A percentile compares a stretch with the other conserved stretches of the same genome.
Conservation (phyloP, 92 coral and sea anemone species). For the Plumapathes pennacea region DNA sequence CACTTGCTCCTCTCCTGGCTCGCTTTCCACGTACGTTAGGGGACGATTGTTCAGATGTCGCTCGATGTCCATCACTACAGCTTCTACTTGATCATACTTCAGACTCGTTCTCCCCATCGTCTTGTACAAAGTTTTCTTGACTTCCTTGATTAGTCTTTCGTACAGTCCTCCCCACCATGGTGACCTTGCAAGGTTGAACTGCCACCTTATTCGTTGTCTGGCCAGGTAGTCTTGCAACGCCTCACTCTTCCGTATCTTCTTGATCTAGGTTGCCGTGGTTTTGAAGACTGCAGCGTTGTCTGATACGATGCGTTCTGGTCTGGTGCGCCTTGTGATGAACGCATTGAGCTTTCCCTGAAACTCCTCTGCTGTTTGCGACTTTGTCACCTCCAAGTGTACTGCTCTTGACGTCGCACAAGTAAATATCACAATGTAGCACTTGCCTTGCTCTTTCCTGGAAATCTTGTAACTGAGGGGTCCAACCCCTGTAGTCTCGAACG, state of each 20-base stretch:
- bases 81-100: constrained; percentile 21
- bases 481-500: constrained; percentile 51
- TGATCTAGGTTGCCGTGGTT: constrained; percentile 40
- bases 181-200: constrained; percentile 38
- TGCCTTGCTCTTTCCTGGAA: constrained; percentile 49
- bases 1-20: constrained; percentile 24
- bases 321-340: constrained; percentile 35
- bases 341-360: constrained; percentile 28
- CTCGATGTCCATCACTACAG: constrained; percentile 37
- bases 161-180: constrained; percentile 63
- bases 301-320: constrained; percentile 35
- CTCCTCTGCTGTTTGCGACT: constrained; percentile 41
- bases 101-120: constrained; percentile 39
- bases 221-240: constrained; percentile 35
- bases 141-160: constrained; percentile 37
- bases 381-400: constrained; percentile 43
- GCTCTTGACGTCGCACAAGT: constrained; percentile 45
- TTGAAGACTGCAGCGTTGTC: constrained; percentile 50
- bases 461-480: constrained; percentile 58
- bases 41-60: constrained; percentile 50
- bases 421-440: constrained; percentile 44
- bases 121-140: constrained; percentile 55
- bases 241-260: constrained; percentile 38
- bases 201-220: constrained; percentile 39
- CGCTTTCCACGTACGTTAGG: constrained; percentile 46